Base-by-base conservation (phyloP, 2,113 vertebrate genomes). In the Dipodomys spectabilis region DNA sequence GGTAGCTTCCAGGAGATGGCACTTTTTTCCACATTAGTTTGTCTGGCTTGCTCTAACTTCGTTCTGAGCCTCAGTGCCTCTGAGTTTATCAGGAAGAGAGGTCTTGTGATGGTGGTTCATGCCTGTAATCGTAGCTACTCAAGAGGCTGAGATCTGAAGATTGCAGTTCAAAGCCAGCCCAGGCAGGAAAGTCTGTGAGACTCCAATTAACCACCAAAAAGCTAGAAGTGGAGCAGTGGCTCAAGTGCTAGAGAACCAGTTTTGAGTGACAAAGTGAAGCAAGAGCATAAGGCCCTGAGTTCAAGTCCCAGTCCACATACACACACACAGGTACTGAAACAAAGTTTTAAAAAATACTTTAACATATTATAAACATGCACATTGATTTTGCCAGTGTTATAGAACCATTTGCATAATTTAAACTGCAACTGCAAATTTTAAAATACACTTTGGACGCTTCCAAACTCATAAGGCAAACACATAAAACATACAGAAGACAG, bases 381-480 rank as follows among this genome's bases (percentile, higher is more conserved):
- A 81, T 22, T 30, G 15, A 12, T 84, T 57, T 57, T 11, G 53
- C 53, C 53, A 57, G 15, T 57, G 53, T 16, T 57, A 57, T 57
- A 57, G 12, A 57, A 57, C 53, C 53, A 57, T 57, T 95, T 85
- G 28, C 27, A 64, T 78, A 82, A 79, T 28, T 62, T 80, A 73
- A 92, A 53, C 10, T 39, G n/a, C 2, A 77, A 30, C 67, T 49
- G 78, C 3, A 90, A 45, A 82, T 73, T 92, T 82, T 78, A 57
- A 28, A 64, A 64, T 79, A 35, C 45, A 53, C 16, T 73, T 89
- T 73, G 69, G 45, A 68, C 6, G 72, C 35, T 8, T 83, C 25
- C 39, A 94, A 90, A 90, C 23, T 81, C 74, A 77, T 62, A 53
- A 95, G 84, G 49, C 7, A 80, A 88, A 67, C 27, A 88, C 32